Percentiles rank a stretch among this genome's conserved stretches.
Conservation (phyloP, 1,140 invertebrate genomes). For the Pinna nobilis region DNA sequence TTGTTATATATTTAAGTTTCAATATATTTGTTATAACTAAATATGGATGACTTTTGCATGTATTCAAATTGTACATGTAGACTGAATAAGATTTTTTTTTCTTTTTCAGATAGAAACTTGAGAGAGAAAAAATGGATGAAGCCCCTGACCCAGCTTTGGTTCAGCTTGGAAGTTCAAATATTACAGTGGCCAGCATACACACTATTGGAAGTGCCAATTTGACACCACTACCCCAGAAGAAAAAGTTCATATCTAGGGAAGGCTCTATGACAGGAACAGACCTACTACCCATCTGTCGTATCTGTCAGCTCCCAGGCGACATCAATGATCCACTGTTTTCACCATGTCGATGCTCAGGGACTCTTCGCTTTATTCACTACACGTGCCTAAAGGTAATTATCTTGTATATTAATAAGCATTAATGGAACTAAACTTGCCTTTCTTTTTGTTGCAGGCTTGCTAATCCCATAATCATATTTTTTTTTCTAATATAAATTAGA, state of each 20-base stretch:
- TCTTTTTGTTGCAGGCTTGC: no score
- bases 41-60: no score
- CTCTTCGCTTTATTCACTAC: slow-evolving; percentile 77
- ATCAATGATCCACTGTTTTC: slow-evolving; percentile 77
- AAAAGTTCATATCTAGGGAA: slow-evolving; percentile 49
- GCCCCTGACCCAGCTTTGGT: slow-evolving; percentile 20
- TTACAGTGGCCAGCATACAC: slow-evolving; percentile 38
- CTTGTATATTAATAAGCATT: neutral
- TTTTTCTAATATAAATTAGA: no score
- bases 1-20: no score
- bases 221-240: slow-evolving; percentile 53
- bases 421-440: no score
- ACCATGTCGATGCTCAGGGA: slow-evolving; percentile 78
- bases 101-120: no score
- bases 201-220: slow-evolving; percentile 49
- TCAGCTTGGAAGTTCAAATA: slow-evolving; percentile 28
- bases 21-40: no score
- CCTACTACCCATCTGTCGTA: slow-evolving; percentile 75
- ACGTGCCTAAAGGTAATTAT: slow-evolving; percentile 76
- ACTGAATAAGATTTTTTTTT: no score
- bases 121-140: neutral
- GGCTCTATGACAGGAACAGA: slow-evolving; percentile 65
- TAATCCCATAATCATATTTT: no score
- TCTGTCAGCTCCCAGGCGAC: slow-evolving; percentile 76
- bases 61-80: no score